Conservation (phyloP, 2,797 vertebrate species). For the Balearica regulorum region DNA sequence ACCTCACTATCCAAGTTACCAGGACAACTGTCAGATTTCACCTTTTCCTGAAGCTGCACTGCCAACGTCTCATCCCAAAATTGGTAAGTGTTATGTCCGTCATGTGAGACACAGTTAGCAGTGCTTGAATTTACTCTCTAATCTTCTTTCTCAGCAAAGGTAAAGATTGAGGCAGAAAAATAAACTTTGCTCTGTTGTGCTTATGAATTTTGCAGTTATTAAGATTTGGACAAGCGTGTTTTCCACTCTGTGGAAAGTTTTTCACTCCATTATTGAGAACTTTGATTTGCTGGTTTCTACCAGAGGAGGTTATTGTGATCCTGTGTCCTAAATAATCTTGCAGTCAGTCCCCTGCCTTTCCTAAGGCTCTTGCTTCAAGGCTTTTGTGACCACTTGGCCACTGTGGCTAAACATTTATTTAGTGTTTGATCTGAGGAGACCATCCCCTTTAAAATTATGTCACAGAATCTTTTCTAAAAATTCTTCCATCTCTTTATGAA, state of each 20-base stretch:
- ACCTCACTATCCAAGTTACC: slow-evolving; percentile 75
- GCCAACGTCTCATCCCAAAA: slow-evolving; percentile 76
- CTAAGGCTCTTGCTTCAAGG: background rate
- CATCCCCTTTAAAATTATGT: background rate
- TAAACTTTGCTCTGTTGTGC: background rate
- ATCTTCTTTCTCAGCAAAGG: background rate
- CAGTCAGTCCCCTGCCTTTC: background rate
- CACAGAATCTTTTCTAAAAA: background rate
- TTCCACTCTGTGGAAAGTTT: background rate
- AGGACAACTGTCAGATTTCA: slow-evolving; percentile 76
- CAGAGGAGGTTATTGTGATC: background rate
- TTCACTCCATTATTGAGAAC: background rate
- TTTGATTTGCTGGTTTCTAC: background rate
- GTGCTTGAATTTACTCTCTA: background rate
- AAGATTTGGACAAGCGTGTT: background rate
- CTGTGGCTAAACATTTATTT: background rate
- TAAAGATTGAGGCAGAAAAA: background rate
- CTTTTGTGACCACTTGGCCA: background rate
- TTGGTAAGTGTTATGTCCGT: slow-evolving; percentile 51
- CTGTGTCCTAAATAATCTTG: background rate
- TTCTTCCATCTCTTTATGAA: background rate
- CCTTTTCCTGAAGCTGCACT: slow-evolving; percentile 76
- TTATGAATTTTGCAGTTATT: background rate
- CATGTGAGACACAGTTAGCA: background rate
- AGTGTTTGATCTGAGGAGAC: background rate